Percentiles rank a stretch among this genome's conserved stretches.
These are phyloP conservation scores for Synaphobranchus kaupii DNA, from an alignment of 2,797 vertebrate genomes.

Conservation along the genomic window DNA sequence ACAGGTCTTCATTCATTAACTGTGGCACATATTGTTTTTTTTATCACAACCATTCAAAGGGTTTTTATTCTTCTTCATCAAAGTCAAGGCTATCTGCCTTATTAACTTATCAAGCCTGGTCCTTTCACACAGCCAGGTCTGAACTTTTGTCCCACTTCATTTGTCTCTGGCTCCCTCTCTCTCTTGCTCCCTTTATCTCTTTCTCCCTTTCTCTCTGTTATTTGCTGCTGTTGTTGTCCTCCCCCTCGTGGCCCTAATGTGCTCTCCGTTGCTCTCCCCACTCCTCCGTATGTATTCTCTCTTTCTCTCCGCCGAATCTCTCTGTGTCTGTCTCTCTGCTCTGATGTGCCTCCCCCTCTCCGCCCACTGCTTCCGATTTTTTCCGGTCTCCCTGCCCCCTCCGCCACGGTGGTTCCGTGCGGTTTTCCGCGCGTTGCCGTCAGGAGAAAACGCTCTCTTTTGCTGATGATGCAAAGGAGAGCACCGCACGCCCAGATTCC, in stretches of 20 bases:
- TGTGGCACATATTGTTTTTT: background rate
- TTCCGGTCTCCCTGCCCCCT: background rate
- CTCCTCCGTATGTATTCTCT: slow-evolving; percentile 12
- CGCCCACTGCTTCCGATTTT: background rate
- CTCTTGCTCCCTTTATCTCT: background rate
- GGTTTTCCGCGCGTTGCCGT: background rate
- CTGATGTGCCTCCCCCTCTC: slow-evolving; percentile 6
- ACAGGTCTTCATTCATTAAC: background rate
- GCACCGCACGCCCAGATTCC: background rate
- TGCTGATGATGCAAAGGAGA: slow-evolving; percentile 1
- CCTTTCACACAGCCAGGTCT: background rate
- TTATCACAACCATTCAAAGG: background rate
- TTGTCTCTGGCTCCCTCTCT: background rate
- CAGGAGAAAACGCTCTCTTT: background rate
- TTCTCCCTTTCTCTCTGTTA: background rate
- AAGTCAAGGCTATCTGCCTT: background rate
- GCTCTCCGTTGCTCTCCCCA: background rate
- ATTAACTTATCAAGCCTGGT: background rate
- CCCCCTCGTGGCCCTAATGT: background rate
- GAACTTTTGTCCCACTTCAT: background rate
- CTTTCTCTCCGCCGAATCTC: background rate
- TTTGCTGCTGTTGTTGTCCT: background rate
- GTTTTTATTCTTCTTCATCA: background rate
- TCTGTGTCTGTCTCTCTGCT: background rate
- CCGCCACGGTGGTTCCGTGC: background rate